Evolutionary conservation across 2,797 vertebrate species (phyloP).

Genomic region (Ara ararauna): DNA sequence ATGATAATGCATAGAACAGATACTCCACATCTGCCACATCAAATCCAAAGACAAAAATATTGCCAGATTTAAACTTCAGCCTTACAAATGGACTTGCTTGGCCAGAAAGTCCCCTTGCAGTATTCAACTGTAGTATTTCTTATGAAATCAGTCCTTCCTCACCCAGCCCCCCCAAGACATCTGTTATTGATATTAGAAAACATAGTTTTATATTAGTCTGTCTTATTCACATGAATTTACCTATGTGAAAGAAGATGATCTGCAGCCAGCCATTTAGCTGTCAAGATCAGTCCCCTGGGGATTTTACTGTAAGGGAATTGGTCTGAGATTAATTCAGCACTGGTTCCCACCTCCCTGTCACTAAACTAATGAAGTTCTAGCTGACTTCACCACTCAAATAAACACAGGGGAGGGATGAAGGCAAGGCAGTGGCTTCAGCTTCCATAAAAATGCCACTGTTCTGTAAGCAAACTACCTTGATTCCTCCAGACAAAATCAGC

Average conservation of each 20-base stretch:
- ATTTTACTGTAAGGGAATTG: neutral
- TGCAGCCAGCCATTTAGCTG: neutral
- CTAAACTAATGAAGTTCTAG: neutral
- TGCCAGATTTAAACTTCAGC: neutral
- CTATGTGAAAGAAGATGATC: neutral
- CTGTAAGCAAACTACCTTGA: neutral
- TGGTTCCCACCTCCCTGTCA: neutral
- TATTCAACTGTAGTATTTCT: neutral
- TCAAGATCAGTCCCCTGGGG: neutral
- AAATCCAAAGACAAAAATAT: neutral
- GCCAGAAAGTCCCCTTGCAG: neutral
- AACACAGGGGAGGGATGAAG: neutral
- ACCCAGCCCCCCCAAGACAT: neutral
- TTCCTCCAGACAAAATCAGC: neutral
- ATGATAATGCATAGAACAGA: neutral
- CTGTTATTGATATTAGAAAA: neutral
- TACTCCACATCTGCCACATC: neutral
- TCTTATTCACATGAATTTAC: neutral
- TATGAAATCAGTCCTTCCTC: neutral
- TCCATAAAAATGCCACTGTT: neutral
- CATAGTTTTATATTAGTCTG: neutral
- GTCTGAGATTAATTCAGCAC: neutral
- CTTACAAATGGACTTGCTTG: neutral
- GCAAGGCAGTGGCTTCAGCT: neutral
- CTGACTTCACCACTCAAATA: neutral